Percentiles rank a stretch among this genome's conserved stretches.
phyloP scores from a whole-genome alignment of 2,113 vertebrate species.

The Aegithalos caudatus region DNA sequence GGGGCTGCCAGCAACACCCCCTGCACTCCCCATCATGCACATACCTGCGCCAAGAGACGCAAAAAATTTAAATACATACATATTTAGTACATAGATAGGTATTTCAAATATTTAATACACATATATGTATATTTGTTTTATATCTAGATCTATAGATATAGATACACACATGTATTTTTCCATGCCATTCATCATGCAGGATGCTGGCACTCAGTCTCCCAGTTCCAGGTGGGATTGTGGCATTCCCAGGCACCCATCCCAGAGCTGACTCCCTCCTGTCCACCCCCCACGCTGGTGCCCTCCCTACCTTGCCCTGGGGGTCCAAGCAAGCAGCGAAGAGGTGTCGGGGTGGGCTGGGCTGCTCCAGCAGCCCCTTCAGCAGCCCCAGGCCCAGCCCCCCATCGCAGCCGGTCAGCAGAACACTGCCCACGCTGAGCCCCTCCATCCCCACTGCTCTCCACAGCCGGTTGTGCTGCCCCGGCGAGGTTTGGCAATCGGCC shows the following conservation, averaged over 20 bases:
- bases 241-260: not conserved
- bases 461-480: not conserved
- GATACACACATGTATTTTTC: not conserved
- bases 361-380: slow-evolving; percentile 22
- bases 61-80: not conserved
- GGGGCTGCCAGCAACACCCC: not conserved
- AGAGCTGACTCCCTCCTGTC: not conserved
- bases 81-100: not conserved
- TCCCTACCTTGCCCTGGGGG: slow-evolving; percentile 12
- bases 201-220: not conserved
- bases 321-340: slow-evolving; percentile 23
- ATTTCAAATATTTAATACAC: not conserved
- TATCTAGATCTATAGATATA: too few relatives aligned
- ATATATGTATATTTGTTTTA: not conserved
- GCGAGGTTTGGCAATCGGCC: not conserved
- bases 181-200: rapidly evolving
- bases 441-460: not conserved
- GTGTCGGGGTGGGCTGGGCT: not conserved
- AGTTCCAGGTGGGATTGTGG: too few relatives aligned
- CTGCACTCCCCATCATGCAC: rapidly evolving
- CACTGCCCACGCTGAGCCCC: not conserved
- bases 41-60: rapidly evolving
- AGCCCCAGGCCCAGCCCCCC: slow-evolving; percentile 7
- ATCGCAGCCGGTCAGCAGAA: not conserved
- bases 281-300: rapidly evolving